These are phyloP conservation scores for Mus spretus DNA, from an alignment of 2,797 vertebrate genomes.

Conservation along the genomic window DNA sequence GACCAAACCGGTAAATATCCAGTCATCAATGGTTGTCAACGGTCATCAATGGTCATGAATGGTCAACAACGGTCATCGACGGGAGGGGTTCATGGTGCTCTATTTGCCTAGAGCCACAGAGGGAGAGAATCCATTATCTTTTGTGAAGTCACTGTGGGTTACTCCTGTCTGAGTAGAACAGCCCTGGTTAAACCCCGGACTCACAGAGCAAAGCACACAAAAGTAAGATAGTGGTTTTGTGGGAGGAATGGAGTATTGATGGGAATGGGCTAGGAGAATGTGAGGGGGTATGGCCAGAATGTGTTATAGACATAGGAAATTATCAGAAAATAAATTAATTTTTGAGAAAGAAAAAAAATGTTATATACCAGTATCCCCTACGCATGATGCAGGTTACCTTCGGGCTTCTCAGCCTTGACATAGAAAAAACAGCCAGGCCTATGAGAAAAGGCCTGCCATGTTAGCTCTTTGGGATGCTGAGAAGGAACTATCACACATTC, in stretches of 20 bases:
- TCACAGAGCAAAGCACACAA: not conserved
- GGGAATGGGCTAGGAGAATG: no score
- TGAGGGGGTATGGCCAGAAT: not conserved
- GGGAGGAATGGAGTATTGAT: not conserved
- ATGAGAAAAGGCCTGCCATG: no score
- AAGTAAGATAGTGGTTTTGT: not conserved
- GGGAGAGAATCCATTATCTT: not conserved
- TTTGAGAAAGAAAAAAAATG: not conserved
- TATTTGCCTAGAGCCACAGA: not conserved
- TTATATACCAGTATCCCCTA: not conserved
- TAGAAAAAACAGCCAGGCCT: not conserved
- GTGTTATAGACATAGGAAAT: not conserved
- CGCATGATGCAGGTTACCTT: not conserved
- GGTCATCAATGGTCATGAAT: no score
- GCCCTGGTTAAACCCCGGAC: not conserved
- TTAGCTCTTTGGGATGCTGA: not conserved
- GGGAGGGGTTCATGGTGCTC: accelerated
- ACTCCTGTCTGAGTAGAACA: not conserved
- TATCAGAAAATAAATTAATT: not conserved
- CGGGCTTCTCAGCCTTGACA: not conserved
- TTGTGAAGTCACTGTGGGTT: not conserved
- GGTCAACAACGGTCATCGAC: no score
- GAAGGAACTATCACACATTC: not conserved
- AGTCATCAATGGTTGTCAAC: no score
- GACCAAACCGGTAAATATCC: not conserved